Evolutionary conservation across 2,113 vertebrate species (phyloP).

Genomic region (Aythya baeri): DNA sequence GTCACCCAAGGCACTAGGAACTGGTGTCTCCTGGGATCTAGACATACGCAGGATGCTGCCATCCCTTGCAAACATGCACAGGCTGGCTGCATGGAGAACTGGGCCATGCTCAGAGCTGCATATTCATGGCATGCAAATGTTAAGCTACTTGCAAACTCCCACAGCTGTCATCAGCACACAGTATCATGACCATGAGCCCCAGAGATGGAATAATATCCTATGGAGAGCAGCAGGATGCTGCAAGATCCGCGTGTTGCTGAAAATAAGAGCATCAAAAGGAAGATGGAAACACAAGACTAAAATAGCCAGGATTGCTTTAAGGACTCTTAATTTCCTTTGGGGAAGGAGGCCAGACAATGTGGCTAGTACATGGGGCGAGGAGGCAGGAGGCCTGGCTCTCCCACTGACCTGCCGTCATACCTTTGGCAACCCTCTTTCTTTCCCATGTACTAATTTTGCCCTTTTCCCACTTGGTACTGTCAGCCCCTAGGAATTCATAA

Average conservation of each 20-base stretch:
- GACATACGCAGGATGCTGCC: background rate
- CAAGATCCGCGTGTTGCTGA: background rate
- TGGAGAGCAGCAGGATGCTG: conserved; percentile 26
- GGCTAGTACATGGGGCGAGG: background rate
- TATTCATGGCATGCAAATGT: conserved; percentile 65
- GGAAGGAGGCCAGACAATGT: background rate
- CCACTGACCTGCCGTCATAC: background rate
- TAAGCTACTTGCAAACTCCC: conserved; percentile 41
- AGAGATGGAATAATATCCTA: conserved; percentile 21
- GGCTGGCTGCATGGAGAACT: conserved; percentile 39
- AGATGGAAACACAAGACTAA: conserved; percentile 8
- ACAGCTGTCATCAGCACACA: conserved; percentile 34
- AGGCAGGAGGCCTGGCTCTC: conserved; percentile 27
- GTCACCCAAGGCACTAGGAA: background rate
- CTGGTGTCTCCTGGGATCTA: background rate
- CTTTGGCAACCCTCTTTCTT: conserved; percentile 15
- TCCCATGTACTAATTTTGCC: conserved; percentile 19
- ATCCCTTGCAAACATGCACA: background rate
- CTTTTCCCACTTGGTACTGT: conserved; percentile 33
- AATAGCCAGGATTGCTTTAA: conserved; percentile 18
- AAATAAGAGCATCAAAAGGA: conserved; percentile 31
- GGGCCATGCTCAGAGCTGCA: conserved; percentile 48
- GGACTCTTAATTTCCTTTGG: background rate
- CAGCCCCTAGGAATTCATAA: conserved; percentile 11
- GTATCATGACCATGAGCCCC: background rate